Evolutionary conservation across 2,797 vertebrate genomes (phyloP), one percentile per base, ranked within the genome.

Genomic region (Odontamblyopus rebecca): DNA sequence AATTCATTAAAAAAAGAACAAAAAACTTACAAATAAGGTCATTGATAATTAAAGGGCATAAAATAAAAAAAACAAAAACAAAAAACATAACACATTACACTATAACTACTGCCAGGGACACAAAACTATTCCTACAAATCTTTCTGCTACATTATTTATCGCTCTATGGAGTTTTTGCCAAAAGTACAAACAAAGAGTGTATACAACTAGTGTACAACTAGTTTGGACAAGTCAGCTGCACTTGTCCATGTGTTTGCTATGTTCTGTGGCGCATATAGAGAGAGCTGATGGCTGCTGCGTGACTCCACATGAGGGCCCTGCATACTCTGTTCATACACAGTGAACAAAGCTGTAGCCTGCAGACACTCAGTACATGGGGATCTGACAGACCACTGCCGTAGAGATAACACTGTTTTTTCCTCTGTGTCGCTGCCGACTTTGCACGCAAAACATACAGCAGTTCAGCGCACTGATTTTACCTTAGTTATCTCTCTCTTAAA

Each of bases 261-360:
- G 27, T 61, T 72, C 83, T 30, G 71, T 77, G 79, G 81, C 71
- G 73, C 69, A 70, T n/a, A 62, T 38, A 62, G 61, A n/a, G 15
- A 11, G 59, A 74, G 81, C 62, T 67, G 70, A 76, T 50, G 79
- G 23, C 70, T 68, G 60, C 79, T 75, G 75, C 51, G 50, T 74
- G 77, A 71, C 13, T 44, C 64, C 60, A 75, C 69, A 76, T 72
- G 76, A 69, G 63, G 68, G 78, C 74, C 67, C 74, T 63, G 56
- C 64, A 75, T 64, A 79, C 73, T 82, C 83, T 76, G 70, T 68
- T 77, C 75, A 78, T 77, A 72, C 69, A 53, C 74, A 74, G 56
- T 83, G 81, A 88, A 84, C 81, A 76, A 83, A 87, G 78, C 74
- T 78, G 67, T 82, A 81, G 84, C 86, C 87, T 79, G 83, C 78